Evolutionary conservation across 53 echinoderm and acorn worm species (phyloP).

Genomic region (Temnopleurus reevesii): DNA sequence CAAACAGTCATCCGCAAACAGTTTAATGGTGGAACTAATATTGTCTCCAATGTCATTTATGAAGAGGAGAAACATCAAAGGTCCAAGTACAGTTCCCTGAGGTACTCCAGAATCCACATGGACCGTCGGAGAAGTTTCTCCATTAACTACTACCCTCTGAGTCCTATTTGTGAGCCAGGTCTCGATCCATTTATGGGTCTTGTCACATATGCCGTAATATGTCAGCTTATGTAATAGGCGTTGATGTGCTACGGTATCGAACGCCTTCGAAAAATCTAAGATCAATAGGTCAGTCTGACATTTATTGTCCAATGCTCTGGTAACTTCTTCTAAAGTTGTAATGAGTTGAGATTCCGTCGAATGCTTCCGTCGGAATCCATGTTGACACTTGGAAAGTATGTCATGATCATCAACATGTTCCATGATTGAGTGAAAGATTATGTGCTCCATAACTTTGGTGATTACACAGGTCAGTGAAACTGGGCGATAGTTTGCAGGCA

Average conservation of each 20-base stretch:
- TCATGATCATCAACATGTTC: constrained; percentile 10
- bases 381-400: constrained; percentile 50
- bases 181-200: neutral
- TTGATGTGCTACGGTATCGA: neutral
- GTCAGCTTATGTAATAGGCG: neutral
- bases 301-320: no score
- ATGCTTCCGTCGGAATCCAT: constrained; percentile 50
- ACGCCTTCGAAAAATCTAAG: neutral
- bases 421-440: constrained; percentile 53
- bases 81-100: neutral
- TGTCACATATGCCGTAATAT: neutral
- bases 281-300: neutral
- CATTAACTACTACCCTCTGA: neutral
- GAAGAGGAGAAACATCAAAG: neutral
- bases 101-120: neutral
- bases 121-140: neutral
- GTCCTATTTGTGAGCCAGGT: neutral
- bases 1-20: no score
- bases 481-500: constrained; percentile 57
- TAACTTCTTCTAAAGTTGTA: no score
- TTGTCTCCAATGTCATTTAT: neutral
- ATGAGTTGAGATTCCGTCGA: constrained; percentile 67
- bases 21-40: no score
- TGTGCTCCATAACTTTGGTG: constrained; percentile 62
- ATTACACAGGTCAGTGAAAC: constrained; percentile 54